These are phyloP conservation scores for Apogon hyalosoma DNA, from an alignment of 2,797 vertebrate genomes.

Conservation along the genomic window DNA sequence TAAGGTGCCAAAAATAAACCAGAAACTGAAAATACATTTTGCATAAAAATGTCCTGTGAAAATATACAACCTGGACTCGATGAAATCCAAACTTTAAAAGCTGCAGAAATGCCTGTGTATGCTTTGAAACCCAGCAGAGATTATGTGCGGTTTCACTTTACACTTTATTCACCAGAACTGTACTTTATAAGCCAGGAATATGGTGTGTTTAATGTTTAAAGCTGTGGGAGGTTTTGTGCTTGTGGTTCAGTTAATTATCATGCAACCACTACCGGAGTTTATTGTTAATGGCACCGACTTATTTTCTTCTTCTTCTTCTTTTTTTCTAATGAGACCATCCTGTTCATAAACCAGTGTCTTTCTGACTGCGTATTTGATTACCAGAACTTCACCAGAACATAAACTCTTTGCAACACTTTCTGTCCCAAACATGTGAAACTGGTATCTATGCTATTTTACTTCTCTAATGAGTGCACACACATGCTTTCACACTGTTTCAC, in stretches of 20 bases:
- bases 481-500: not conserved
- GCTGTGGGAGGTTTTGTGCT: conserved; percentile 45
- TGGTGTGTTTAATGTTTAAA: conserved; percentile 57
- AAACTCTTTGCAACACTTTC: conserved; percentile 17
- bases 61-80: conserved; percentile 37
- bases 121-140: conserved; percentile 17
- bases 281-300: conserved; percentile 54
- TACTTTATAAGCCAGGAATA: conserved; percentile 27
- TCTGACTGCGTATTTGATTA: conserved; percentile 32
- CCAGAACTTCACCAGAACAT: conserved; percentile 33
- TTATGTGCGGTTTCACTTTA: conserved; percentile 36
- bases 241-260: conserved; percentile 51
- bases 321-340: conserved; percentile 36
- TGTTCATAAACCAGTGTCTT: conserved; percentile 32
- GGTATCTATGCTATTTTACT: not conserved
- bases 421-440: no score
- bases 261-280: conserved; percentile 57
- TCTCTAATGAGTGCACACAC: not conserved
- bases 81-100: conserved; percentile 30
- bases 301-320: conserved; percentile 2
- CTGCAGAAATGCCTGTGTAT: conserved; percentile 21
- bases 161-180: conserved; percentile 40
- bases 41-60: conserved; percentile 40
- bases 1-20: conserved; percentile 36
- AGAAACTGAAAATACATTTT: conserved; percentile 29